Evolutionary conservation across 1,140 invertebrate genomes (phyloP).

Genomic region (Drosophila pseudoobscura): DNA sequence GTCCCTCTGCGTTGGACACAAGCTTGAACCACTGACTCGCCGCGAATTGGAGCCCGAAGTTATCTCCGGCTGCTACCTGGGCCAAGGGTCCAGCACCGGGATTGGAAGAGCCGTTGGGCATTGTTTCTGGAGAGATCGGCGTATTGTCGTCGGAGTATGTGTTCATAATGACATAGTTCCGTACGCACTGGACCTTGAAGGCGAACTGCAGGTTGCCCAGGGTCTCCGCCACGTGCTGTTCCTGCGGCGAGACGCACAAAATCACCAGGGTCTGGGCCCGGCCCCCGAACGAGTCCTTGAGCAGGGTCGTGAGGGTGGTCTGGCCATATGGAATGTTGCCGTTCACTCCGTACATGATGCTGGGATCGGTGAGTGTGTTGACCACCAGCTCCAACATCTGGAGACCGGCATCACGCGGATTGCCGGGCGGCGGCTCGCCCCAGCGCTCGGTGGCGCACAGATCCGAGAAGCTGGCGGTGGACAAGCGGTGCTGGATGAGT

Average conservation of each 20-base stretch:
- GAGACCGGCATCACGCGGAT: slow-evolving; percentile 84
- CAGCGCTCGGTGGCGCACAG: slow-evolving; percentile 86
- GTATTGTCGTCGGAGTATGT: slow-evolving; percentile 87
- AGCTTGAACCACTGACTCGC: slow-evolving; percentile 92
- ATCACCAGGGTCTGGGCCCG: slow-evolving; percentile 88
- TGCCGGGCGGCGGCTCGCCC: slow-evolving; percentile 82
- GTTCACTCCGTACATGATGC: slow-evolving; percentile 84
- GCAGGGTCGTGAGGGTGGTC: slow-evolving; percentile 87
- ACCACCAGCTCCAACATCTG: slow-evolving; percentile 87
- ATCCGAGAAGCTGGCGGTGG: slow-evolving; percentile 89
- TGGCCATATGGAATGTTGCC: slow-evolving; percentile 85
- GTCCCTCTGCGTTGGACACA: slow-evolving; percentile 92
- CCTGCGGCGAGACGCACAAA: slow-evolving; percentile 86
- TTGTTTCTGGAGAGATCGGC: slow-evolving; percentile 83
- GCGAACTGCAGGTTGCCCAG: slow-evolving; percentile 87
- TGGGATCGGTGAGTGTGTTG: slow-evolving; percentile 85
- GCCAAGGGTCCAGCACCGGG: slow-evolving; percentile 5
- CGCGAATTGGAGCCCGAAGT: slow-evolving; percentile 91
- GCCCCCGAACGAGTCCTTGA: slow-evolving; percentile 88
- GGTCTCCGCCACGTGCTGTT: slow-evolving; percentile 86
- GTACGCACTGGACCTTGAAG: slow-evolving; percentile 86
- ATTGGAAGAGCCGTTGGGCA: slow-evolving; percentile 16
- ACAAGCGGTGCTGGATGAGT: slow-evolving; percentile 85
- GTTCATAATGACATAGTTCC: slow-evolving; percentile 88
- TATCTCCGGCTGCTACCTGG: slow-evolving; percentile 62